Conservation (phyloP, 2,113 vertebrate genomes). For the Cinclus cinclus region DNA sequence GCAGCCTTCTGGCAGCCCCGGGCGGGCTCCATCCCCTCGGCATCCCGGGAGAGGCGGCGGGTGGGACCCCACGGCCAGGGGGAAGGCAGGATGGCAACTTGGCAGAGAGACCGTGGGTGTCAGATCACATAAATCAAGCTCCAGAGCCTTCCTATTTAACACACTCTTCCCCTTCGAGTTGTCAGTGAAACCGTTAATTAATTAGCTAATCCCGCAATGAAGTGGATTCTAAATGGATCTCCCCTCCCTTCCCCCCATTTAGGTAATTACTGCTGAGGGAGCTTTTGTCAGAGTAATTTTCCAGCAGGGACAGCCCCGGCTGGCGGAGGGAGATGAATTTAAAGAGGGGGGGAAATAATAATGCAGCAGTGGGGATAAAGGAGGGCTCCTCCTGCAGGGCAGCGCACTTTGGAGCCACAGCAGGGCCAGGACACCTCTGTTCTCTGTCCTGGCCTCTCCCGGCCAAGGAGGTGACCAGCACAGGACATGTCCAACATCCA, state of each 20-base stretch:
- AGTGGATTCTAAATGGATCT: conserved; percentile 96
- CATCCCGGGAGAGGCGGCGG: not conserved
- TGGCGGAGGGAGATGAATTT: conserved; percentile 67
- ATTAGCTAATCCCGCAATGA: conserved; percentile 98
- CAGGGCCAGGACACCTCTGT: not conserved
- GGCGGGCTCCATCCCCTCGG: not conserved
- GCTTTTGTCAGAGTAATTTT: conserved; percentile 90
- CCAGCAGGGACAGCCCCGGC: conserved; percentile 74
- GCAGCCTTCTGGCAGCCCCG: conserved; percentile 64
- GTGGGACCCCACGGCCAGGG: not conserved
- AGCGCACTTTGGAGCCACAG: not conserved
- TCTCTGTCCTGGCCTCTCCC: not conserved
- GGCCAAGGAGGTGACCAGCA: not conserved
- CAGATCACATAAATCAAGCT: conserved; percentile 92
- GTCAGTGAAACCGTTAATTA: conserved; percentile 99
- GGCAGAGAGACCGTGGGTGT: conserved; percentile 59
- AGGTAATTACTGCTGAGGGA: conserved; percentile 97
- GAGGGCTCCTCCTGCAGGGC: conserved; percentile 6
- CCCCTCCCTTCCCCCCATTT: conserved; percentile 86
- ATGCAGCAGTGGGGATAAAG: not conserved
- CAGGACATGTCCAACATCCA: not conserved
- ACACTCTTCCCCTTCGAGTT: conserved; percentile 93
- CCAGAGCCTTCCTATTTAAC: conserved; percentile 92
- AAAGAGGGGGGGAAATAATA: conserved; percentile 31
- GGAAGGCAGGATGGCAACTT: conserved; percentile 52